Conservation (phyloP, 2,113 vertebrate species). For the Malaclemys terrapin region DNA sequence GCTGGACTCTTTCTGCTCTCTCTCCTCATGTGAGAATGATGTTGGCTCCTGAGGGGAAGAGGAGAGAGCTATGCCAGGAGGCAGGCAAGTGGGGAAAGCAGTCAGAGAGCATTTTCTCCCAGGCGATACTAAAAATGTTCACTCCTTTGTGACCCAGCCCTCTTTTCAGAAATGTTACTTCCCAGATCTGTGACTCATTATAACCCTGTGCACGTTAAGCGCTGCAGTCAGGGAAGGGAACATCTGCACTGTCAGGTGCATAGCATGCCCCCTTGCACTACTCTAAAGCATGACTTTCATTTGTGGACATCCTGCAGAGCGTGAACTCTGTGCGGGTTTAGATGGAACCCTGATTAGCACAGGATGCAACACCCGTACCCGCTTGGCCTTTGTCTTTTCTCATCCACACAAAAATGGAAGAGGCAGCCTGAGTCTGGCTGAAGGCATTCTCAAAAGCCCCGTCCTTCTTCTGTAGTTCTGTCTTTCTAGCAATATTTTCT, state of each 20-base stretch:
- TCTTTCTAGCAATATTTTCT: slow-evolving; percentile 40
- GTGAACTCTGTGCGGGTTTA: background rate
- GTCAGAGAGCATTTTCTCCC: too few species aligned
- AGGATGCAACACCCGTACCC: background rate
- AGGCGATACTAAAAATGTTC: background rate
- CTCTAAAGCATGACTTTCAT: background rate
- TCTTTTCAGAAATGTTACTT: background rate
- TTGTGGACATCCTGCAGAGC: background rate
- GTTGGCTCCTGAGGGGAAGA: background rate
- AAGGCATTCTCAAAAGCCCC: background rate
- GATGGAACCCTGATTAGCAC: background rate
- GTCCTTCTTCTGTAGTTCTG: background rate
- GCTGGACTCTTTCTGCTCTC: background rate
- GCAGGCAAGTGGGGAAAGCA: background rate
- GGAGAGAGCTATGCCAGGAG: background rate
- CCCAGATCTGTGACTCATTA: too few species aligned
- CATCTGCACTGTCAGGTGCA: background rate
- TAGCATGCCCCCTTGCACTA: background rate
- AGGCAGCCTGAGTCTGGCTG: background rate
- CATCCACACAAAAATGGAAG: background rate
- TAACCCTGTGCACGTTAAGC: too few species aligned
- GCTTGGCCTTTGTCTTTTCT: background rate
- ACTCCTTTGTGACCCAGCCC: too few species aligned
- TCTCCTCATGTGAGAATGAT: background rate
- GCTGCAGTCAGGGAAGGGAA: background rate